Percentiles rank a stretch among this genome's conserved stretches.
phyloP scores from a whole-genome alignment of 2,797 vertebrate genomes.

The Spinus olivaceus region DNA sequence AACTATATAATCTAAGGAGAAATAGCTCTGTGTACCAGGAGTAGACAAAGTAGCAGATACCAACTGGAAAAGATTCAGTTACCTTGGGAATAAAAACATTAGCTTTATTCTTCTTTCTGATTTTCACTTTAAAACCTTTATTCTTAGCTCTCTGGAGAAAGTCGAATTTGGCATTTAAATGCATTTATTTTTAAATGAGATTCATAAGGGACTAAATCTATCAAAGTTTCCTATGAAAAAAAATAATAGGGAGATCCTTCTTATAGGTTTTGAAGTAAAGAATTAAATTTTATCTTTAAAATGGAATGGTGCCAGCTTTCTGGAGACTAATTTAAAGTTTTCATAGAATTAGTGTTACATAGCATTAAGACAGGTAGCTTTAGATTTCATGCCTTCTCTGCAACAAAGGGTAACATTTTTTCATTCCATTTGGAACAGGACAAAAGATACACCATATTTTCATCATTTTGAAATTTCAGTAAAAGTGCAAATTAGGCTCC shows the following conservation, averaged over 20 bases:
- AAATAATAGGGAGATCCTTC: not conserved
- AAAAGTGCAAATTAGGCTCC: not conserved
- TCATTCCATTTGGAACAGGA: not conserved
- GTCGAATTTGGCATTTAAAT: not conserved
- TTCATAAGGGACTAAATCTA: not conserved
- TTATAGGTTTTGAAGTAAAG: not conserved
- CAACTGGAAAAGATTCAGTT: not conserved
- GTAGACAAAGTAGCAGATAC: not conserved
- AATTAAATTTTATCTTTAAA: slow-evolving; percentile 10
- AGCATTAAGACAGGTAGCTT: not conserved
- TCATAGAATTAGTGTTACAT: not conserved
- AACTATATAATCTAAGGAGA: not conserved
- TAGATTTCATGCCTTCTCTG: not conserved
- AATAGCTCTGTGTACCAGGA: slow-evolving; percentile 11
- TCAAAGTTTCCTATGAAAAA: not conserved
- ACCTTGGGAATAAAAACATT: slow-evolving; percentile 6
- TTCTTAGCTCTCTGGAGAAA: not conserved
- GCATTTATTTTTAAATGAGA: not conserved
- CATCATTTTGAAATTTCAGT: not conserved
- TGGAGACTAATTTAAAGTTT: slow-evolving; percentile 10
- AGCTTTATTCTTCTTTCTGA: slow-evolving; percentile 28
- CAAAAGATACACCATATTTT: not conserved
- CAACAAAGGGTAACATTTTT: not conserved
- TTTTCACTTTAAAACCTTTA: slow-evolving; percentile 29
- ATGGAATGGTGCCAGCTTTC: not conserved